A percentile compares a stretch with the other conserved stretches of the same genome.
Conservation (phyloP, 2,797 vertebrate species). For the Thamnophis elegans region DNA sequence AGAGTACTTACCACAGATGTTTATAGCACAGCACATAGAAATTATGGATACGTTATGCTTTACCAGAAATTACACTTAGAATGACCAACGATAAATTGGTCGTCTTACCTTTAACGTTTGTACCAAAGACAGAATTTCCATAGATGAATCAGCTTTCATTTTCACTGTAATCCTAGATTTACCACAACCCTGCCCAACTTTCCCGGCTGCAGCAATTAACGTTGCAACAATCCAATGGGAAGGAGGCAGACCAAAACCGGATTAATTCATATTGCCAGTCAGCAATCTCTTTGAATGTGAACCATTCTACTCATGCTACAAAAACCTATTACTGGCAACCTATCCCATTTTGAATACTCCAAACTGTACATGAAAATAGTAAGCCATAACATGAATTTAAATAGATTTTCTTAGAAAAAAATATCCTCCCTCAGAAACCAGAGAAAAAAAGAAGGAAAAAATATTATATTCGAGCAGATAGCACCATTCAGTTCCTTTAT, state of each 20-base stretch:
- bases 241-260: not conserved
- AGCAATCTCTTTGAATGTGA: not conserved
- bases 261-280: not conserved
- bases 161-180: not conserved
- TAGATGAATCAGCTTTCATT: not conserved
- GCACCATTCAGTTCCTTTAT: not conserved
- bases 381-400: not conserved
- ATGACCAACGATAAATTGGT: not conserved
- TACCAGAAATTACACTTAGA: not conserved
- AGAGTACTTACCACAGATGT: not conserved
- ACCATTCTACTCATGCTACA: not conserved
- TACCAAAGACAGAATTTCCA: not conserved
- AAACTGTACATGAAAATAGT: not conserved
- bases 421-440: not conserved
- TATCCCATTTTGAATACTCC: not conserved
- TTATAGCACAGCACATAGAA: not conserved
- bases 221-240: not conserved
- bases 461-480: not conserved
- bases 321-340: not conserved
- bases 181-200: not conserved
- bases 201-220: not conserved
- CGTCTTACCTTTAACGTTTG: not conserved
- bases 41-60: not conserved
- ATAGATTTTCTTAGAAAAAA: not conserved
- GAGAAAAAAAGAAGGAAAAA: not conserved